Percentiles rank a stretch among this genome's conserved stretches.
These are phyloP conservation scores for Coluber constrictor DNA, from an alignment of 2,797 vertebrate genomes.

Conservation along the genomic window DNA sequence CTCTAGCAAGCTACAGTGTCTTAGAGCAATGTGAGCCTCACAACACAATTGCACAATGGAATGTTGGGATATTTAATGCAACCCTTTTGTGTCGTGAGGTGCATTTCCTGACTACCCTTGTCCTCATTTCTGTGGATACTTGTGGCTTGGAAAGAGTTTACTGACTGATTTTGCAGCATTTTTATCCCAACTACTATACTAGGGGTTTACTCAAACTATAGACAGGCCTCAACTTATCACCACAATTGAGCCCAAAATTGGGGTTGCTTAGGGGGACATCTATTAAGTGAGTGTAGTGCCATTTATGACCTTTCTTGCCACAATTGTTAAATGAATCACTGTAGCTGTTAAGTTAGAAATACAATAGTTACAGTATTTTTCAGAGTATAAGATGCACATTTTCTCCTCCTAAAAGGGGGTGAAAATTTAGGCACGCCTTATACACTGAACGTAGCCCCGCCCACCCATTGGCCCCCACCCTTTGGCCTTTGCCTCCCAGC, in stretches of 20 bases:
- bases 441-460: too few species aligned
- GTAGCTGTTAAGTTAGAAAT: background rate
- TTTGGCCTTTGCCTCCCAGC: too few species aligned
- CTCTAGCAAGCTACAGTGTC: background rate
- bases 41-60: background rate
- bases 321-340: background rate
- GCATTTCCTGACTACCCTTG: background rate
- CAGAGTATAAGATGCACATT: too few species aligned
- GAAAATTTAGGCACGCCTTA: too few species aligned
- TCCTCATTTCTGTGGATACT: background rate
- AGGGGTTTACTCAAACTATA: background rate
- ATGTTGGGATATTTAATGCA: background rate
- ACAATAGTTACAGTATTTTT: background rate
- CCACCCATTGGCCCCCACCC: too few species aligned
- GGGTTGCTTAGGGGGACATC: background rate
- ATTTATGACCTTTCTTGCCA: background rate
- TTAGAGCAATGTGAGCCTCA: background rate
- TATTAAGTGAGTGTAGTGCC: background rate
- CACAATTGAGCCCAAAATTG: background rate
- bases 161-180: background rate
- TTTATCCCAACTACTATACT: background rate
- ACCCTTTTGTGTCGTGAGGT: background rate
- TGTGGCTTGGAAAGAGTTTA: background rate
- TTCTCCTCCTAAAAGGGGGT: too few species aligned
- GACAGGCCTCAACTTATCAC: background rate